Conservation (phyloP, 2,797 vertebrate species). For the Podarcis siculus region DNA sequence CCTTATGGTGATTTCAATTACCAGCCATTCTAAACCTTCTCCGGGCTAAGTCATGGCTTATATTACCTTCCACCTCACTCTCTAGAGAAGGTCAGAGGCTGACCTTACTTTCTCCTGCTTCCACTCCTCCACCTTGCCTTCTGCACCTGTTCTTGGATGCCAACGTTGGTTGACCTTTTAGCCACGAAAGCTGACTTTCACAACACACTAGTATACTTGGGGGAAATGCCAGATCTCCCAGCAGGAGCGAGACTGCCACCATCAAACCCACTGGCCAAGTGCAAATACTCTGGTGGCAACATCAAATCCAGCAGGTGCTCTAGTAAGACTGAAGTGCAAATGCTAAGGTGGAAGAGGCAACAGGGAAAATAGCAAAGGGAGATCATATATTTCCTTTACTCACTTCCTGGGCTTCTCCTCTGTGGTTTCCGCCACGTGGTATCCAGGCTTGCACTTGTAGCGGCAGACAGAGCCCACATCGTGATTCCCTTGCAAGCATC, state of each 20-base stretch:
- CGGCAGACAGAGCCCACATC: slow-evolving; percentile 89
- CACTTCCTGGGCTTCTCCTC: slow-evolving; percentile 82
- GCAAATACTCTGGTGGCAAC: not conserved
- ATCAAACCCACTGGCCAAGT: not conserved
- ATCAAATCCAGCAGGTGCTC: not conserved
- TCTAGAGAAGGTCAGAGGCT: not conserved
- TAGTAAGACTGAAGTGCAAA: not conserved
- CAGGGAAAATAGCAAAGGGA: not conserved
- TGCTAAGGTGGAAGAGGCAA: not conserved
- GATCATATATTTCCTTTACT: slow-evolving; percentile 54
- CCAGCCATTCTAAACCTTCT: not conserved
- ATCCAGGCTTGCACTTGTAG: slow-evolving; percentile 92
- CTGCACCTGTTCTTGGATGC: not conserved
- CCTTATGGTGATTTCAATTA: not conserved
- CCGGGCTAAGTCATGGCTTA: not conserved
- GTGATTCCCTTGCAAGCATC: slow-evolving; percentile 84
- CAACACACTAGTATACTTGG: not conserved
- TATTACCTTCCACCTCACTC: not conserved
- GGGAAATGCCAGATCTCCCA: not conserved
- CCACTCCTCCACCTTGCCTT: not conserved
- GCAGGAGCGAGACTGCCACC: not conserved
- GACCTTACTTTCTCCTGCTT: not conserved
- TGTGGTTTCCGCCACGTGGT: slow-evolving; percentile 79
- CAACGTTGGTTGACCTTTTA: not conserved
- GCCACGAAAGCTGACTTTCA: not conserved